Base-by-base conservation (phyloP, 2,797 vertebrate genomes). In the Yasuhikotakia modesta region DNA sequence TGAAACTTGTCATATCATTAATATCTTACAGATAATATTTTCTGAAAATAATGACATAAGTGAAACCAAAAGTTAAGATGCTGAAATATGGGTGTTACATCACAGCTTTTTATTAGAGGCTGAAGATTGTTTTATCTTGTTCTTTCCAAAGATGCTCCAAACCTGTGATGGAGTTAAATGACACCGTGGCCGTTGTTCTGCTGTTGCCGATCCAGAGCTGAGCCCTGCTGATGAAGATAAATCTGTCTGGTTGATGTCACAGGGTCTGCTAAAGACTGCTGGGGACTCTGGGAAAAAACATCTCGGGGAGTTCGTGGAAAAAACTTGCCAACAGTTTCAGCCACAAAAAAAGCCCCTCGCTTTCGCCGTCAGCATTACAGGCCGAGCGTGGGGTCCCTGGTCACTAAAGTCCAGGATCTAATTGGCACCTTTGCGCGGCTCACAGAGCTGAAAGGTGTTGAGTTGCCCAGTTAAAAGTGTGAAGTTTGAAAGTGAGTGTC, bases 351-450 rank as follows among this genome's bases (percentile, higher is more conserved):
- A n/a, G n/a, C n/a, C n/a, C 39, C 73, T 90, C 86, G 88, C 86
- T 86, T 80, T 84, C 89, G 88, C 88, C 89, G 60, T 87, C 87
- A 81, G 87, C 78, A 67, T 86, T 88, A 88, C 84, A 82, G 81
- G 87, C 86, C 83, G 79, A 81, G 89, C 88, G 86, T 55, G 39
- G 70, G 46, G 50, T 76, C 52, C 67, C 71, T 24, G 52, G 78
- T 61, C 73, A 70, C 91, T 92, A 90, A 89, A 89, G 85, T 86
- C 83, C 85, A 81, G 2, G 84, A 88, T 92, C 90, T 93, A 93
- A 93, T 93, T 93, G 91, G 92, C 87, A 92, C 91, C 93, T 88
- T 85, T 90, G 92, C 91, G 92, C 84, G 91, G 90, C 90, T 91
- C 87, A 89, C 88, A 84, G 90, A 87, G 89, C 86, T 89, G 84